Evolutionary conservation across 2,113 vertebrate species (phyloP), one percentile per base, ranked within the genome.

Genomic region (Nansenia antarctica): DNA sequence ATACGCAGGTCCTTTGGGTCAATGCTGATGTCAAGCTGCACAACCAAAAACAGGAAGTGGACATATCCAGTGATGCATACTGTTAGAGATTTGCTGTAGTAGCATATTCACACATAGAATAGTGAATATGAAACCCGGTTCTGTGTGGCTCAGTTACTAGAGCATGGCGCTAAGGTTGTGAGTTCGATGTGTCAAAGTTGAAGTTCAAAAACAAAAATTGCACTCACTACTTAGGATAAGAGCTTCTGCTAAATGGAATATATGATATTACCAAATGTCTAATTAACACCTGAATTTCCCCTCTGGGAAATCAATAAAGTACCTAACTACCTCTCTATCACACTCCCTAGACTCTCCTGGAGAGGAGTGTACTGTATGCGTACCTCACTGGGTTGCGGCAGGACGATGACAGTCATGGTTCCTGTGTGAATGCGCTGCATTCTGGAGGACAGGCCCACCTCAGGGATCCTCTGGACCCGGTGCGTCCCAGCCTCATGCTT

Each of bases 371-470:
- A 2, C 12, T 11, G n/a, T 1, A 24, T n/a, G 22, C 20, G n/a
- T 90, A 98, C 97, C 93, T 98, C 92, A 31, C 88, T 86, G 20
- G 94, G 91, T 64, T 97, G 94, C 37, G 95, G 95, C 22, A 99
- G 92, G 31, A 99, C 89, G 26, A 99, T 95, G 12, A 96, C 95
- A 0, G 94, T 92, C 94, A 95, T 95, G 9, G 97, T 99, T 65
- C 97, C 97, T 0, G 96, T 98, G 89, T 99, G 97, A 77, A 99
- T 98, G 0, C 96, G 92, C 77, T 99, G 96, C 97, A 98, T 98
- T 88, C 97, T 90, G 1, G 97, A 95, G 0, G 97, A 99, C 3
- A 98, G 81, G 37, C 97, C 97, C 0, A 90, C 92, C 84, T 98
- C 93, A 0, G 97, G 97, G 84, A 99, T 98, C 47, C 96, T 90